phyloP scores from a whole-genome alignment of 35 echinoderm and acorn worm species.

The Amphiura filiformis region DNA sequence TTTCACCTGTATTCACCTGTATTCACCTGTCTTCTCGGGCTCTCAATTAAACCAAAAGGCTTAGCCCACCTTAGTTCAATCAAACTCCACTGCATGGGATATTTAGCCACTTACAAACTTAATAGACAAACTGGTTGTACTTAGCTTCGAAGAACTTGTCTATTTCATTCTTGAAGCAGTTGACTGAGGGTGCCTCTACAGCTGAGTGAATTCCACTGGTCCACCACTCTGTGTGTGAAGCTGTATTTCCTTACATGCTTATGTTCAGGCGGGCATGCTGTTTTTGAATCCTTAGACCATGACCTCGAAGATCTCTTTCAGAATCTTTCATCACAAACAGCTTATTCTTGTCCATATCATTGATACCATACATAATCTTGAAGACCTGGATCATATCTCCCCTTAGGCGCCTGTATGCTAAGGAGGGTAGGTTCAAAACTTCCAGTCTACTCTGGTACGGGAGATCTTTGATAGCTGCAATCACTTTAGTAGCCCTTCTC shows the following conservation, averaged over 20 bases:
- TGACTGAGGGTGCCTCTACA: constrained; percentile 14
- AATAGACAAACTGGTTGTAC: too few species aligned
- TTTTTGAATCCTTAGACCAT: constrained; percentile 2
- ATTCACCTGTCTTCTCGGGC: too few species aligned
- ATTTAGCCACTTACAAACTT: too few species aligned
- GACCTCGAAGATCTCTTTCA: not conserved
- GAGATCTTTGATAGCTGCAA: constrained; percentile 23
- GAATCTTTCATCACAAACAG: not conserved
- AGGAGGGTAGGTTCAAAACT: constrained; percentile 27
- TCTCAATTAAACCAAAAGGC: not conserved
- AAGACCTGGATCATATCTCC: too few species aligned
- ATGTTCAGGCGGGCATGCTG: constrained; percentile 24
- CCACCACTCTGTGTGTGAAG: constrained; percentile 28
- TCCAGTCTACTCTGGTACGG: constrained; percentile 12
- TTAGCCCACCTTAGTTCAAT: constrained; percentile 11
- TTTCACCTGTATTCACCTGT: too few species aligned
- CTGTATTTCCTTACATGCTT: constrained; percentile 21
- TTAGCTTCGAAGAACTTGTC: constrained; percentile 21
- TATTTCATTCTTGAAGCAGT: constrained; percentile 30
- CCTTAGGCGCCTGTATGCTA: constrained; percentile 37
- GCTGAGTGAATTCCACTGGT: constrained; percentile 38
- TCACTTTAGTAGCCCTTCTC: constrained; percentile 32
- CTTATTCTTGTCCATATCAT: not conserved
- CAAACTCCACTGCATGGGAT: constrained; percentile 24
- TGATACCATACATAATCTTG: too few species aligned